A percentile compares a stretch with the other conserved stretches of the same genome.
Evolutionary conservation across 2,113 vertebrate species (phyloP).

Genomic region (Phodopus roborovskii): DNA sequence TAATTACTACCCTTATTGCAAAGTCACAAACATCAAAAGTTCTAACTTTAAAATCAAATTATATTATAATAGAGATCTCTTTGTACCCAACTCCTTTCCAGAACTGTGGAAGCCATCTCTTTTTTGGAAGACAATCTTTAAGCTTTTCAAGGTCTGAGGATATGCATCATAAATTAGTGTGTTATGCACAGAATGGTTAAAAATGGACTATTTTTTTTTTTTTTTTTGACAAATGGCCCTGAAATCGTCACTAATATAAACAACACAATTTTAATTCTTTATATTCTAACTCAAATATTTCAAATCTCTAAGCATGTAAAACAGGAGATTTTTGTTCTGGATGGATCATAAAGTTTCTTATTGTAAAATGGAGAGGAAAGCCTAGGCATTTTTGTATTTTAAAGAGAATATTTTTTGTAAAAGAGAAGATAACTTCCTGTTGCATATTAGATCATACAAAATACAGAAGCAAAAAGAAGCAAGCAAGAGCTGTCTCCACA

Average conservation of each 20-base stretch:
- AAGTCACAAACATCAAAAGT: not conserved
- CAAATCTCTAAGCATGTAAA: conserved; percentile 32
- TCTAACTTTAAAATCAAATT: conserved; percentile 23
- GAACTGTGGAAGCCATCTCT: not conserved
- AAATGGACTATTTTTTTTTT: not conserved
- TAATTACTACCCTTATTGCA: not conserved
- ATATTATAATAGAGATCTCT: not conserved
- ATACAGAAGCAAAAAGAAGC: conserved; percentile 49
- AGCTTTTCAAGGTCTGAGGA: not conserved
- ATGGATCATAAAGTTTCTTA: not conserved
- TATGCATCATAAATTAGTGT: not conserved
- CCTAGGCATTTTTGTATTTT: not conserved
- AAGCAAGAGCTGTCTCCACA: not conserved
- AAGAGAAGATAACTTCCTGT: not conserved
- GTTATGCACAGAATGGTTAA: not conserved
- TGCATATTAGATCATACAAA: conserved; percentile 55
- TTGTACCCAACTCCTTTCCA: not conserved
- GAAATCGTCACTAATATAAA: not conserved
- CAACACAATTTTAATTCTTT: not conserved
- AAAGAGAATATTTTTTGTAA: not conserved
- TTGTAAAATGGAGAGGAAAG: not conserved
- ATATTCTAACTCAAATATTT: conserved; percentile 33
- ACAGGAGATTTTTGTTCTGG: conserved; percentile 21
- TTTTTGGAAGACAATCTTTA: not conserved
- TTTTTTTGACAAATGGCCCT: not conserved